These are phyloP conservation scores for Harpagifer antarcticus DNA, from an alignment of 2,797 vertebrate species.

Conservation along the genomic window DNA sequence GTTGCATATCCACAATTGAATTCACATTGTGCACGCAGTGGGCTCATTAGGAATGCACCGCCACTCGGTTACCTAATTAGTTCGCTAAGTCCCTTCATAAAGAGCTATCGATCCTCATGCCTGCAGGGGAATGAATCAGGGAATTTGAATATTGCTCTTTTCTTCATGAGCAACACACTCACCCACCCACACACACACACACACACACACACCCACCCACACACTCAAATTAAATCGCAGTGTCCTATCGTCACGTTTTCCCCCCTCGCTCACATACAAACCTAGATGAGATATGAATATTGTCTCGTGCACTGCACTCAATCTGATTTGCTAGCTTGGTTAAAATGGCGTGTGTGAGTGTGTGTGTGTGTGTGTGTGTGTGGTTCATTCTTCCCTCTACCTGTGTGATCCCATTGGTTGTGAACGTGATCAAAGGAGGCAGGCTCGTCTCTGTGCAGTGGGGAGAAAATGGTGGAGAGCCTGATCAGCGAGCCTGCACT, in stretches of 20 bases:
- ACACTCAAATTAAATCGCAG: conserved; percentile 21
- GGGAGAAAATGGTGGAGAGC: conserved; percentile 74
- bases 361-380: conserved; percentile 28
- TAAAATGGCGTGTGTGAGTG: conserved; percentile 32
- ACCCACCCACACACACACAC: not conserved
- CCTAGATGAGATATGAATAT: conserved; percentile 40
- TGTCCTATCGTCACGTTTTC: conserved; percentile 17
- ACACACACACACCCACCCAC: too few species aligned
- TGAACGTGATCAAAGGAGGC: conserved; percentile 74
- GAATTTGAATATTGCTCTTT: conserved; percentile 60
- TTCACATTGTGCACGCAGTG: conserved; percentile 54
- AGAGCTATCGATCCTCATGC: conserved; percentile 73
- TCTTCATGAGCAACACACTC: conserved; percentile 28
- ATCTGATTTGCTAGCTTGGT: conserved; percentile 52
- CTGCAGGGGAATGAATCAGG: conserved; percentile 59
- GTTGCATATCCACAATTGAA: conserved; percentile 48
- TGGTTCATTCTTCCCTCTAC: conserved; percentile 63
- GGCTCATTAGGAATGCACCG: conserved; percentile 67
- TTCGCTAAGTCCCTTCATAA: conserved; percentile 76
- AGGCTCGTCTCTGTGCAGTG: conserved; percentile 61
- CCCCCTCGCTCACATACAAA: not conserved
- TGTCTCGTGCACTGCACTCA: conserved; percentile 22
- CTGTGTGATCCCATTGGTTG: conserved; percentile 63
- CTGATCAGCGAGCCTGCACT: conserved; percentile 69
- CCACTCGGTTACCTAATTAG: conserved; percentile 72